Evolutionary conservation across 2,797 vertebrate species (phyloP), one percentile per base, ranked within the genome.

Genomic region (Peromyscus attwateri): DNA sequence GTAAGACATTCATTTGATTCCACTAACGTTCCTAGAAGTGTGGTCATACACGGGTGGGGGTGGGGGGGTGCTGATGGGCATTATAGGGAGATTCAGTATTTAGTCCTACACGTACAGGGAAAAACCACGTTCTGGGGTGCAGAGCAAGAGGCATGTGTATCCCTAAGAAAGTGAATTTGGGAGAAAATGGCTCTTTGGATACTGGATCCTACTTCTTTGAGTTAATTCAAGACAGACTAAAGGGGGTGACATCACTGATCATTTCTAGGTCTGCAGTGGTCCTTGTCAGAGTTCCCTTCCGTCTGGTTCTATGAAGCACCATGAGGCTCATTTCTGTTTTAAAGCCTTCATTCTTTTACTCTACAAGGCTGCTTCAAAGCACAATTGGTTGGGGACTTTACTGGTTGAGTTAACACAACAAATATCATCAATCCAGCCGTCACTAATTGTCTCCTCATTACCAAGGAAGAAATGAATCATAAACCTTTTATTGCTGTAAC

Each of bases 371-470:
- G 68, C 94, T 92, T 97, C 91, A 83, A 76, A 96, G 97, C 68
- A 94, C 96, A 87, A 83, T 97, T 95, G 96, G 88, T 96, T 94
- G 89, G 97, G 94, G 97, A 95, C 97, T 98, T 99, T 98, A 98
- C 97, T 98, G 98, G 98, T 96, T 98, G 98, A 98, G 97, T 98
- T 98, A 98, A 98, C 98, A 99, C 97, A 98, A 98, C 98, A 98
- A 99, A 98, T 97, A 98, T 96, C 98, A 97, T 99, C 98, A 98
- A 98, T 98, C 98, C 98, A 98, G 97, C 98, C 98, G 98, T 98
- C 98, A 98, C 98, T 98, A 98, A 98, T 98, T 98, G 98, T 98
- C 98, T 98, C 98, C 98, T 98, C 98, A 98, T 98, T 98, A 98
- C 98, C 98, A 98, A 97, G 97, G 98, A 98, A 98, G 98, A 98